Evolutionary conservation across 1,140 invertebrate species (phyloP).

Genomic region (Halesus radiatus): DNA sequence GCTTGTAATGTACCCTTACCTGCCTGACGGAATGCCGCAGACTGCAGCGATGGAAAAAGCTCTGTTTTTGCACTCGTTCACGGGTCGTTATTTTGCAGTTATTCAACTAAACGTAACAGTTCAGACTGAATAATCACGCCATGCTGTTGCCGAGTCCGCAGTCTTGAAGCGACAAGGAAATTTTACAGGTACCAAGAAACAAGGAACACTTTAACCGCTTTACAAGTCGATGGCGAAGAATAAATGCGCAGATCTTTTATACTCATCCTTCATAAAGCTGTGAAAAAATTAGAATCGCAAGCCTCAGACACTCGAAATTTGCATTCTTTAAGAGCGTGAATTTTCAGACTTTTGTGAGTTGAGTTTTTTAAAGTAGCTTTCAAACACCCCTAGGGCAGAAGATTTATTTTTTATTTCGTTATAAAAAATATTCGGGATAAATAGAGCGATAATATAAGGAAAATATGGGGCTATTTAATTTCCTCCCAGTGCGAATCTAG

Average conservation of each 20-base stretch:
- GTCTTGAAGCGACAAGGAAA: background rate
- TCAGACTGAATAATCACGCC: constrained; percentile 51
- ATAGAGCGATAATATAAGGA: constrained; percentile 16
- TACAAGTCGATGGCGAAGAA: background rate
- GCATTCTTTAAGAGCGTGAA: background rate
- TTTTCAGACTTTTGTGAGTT: background rate
- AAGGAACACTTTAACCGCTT: background rate
- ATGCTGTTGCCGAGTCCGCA: background rate
- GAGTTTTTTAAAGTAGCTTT: background rate
- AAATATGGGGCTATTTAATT: constrained; percentile 25
- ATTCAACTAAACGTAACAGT: constrained; percentile 42
- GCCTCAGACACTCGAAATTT: constrained; percentile 2
- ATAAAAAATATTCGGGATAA: constrained; percentile 32
- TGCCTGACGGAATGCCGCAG: background rate
- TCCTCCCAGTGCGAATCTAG: constrained; percentile 25
- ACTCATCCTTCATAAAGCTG: background rate
- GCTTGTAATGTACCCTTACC: background rate
- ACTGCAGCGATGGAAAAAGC: constrained; percentile 28
- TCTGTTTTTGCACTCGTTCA: constrained; percentile 26
- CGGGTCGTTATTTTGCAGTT: constrained; percentile 44
- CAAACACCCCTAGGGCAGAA: background rate
- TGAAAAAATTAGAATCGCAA: background rate
- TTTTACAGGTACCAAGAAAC: background rate
- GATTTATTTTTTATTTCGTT: constrained; percentile 12
- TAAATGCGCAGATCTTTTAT: constrained; percentile 1